Percentiles rank a stretch among this genome's conserved stretches.
These are phyloP conservation scores for Cephonodes hylas DNA, from an alignment of 2,888 invertebrate species.

Conservation along the genomic window DNA sequence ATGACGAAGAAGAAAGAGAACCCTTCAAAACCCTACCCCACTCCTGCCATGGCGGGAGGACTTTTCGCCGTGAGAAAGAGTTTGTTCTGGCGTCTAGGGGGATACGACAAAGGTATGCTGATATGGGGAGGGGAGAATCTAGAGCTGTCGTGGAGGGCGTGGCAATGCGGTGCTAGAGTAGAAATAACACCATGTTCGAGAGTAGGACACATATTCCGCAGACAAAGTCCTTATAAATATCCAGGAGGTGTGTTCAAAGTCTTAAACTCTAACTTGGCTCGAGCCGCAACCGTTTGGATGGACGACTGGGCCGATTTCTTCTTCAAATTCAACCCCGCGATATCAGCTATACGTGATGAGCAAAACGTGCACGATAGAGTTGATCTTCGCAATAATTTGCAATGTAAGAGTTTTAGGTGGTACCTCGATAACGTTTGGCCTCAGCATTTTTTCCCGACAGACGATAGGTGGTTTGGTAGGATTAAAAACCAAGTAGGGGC, in stretches of 20 bases:
- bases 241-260: conserved; percentile 94
- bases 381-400: conserved; percentile 84
- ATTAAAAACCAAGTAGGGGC: conserved; percentile 80
- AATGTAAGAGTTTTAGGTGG: conserved; percentile 95
- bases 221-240: conserved; percentile 97
- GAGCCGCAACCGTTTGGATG: conserved; percentile 98
- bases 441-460: conserved; percentile 95
- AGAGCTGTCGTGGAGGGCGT: conserved; percentile 97
- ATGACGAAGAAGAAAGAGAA: conserved; percentile 82
- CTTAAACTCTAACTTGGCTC: conserved; percentile 93
- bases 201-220: conserved; percentile 95
- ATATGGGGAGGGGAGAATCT: conserved; percentile 99
- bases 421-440: conserved; percentile 97
- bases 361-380: conserved; percentile 84
- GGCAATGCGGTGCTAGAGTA: conserved; percentile 96
- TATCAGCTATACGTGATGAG: conserved; percentile 78
- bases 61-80: conserved; percentile 93
- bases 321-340: conserved; percentile 90
- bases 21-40: conserved; percentile 85
- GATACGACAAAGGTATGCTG: conserved; percentile 86
- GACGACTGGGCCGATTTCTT: conserved; percentile 97
- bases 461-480: conserved; percentile 93
- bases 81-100: conserved; percentile 93
- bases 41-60: conserved; percentile 97
- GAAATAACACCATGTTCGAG: conserved; percentile 96